Evolutionary conservation across 35 echinoderm and acorn worm genomes (phyloP).

Genomic region (Ptychodera flava): DNA sequence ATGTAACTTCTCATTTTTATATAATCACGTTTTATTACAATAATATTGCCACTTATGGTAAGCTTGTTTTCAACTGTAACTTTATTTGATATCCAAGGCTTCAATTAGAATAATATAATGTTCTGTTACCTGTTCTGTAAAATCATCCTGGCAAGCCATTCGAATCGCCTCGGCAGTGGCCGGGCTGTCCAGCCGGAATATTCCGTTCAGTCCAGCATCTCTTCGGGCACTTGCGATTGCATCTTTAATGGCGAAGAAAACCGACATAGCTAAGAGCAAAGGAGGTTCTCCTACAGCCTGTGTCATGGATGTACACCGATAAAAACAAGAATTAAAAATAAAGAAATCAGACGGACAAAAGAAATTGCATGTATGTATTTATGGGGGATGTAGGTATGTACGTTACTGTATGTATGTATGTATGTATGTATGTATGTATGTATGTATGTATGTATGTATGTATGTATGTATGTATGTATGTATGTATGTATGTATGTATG

Average conservation of each 20-base stretch:
- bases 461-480: too few relatives aligned
- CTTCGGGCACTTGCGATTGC: constrained; percentile 63
- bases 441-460: too few relatives aligned
- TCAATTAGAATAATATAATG: neutral
- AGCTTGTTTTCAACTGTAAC: neutral
- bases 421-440: too few relatives aligned
- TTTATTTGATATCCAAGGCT: neutral
- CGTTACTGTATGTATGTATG: too few relatives aligned
- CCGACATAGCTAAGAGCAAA: constrained; percentile 59
- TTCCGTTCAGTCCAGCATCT: constrained; percentile 46
- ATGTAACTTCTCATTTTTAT: neutral
- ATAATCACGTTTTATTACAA: neutral
- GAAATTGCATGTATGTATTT: too few relatives aligned
- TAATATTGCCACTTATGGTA: neutral
- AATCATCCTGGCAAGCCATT: constrained; percentile 66
- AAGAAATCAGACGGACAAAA: neutral
- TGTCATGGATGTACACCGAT: neutral
- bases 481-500: too few relatives aligned
- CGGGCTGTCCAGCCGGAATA: constrained; percentile 63
- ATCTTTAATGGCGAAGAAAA: constrained; percentile 92
- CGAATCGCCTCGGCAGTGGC: constrained; percentile 64
- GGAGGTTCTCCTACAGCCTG: constrained; percentile 88
- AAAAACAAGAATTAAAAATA: neutral
- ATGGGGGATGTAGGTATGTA: too few relatives aligned
- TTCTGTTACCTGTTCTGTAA: constrained; percentile 51